Base-by-base conservation (phyloP, 2,113 vertebrate species). In the Quiscalus mexicanus region DNA sequence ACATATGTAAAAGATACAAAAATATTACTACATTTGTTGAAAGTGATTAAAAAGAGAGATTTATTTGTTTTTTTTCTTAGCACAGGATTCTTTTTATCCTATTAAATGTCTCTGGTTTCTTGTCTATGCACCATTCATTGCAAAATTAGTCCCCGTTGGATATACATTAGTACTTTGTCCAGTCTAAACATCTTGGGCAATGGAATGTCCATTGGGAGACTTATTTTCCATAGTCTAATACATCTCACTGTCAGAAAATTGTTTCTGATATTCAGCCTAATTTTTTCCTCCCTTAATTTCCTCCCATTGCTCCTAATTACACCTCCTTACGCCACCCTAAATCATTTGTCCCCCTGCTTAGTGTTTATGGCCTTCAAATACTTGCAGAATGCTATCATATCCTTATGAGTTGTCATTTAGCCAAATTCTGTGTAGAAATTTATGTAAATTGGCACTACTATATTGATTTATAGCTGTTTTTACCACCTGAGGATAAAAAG, bases 261-360 rank as follows among this genome's bases (percentile, higher is more conserved):
- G 19, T 91, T 96, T 89, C 94, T 93, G 80, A 89, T 95, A 95
- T 47, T 94, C 73, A 79, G 49, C 18, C 87, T 95, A 91, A 84
- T 78, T 87, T 97, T 94, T 89, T 82, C 77, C 62, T 83, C 58
- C 63, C 42, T 73, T 95, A 85, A 96, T 93, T 96, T 96, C 62
- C 78, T 95, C 58, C 78, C 63, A 83, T 87, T 94, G 45, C 89
- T 96, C 89, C 78, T 96, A 96, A 97, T 95, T 95, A 80, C 58
- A 63, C 84, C 91, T 91, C 58, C 41, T 91, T 89, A 82, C 50
- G 67, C 49, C 65, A 80, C 58, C 58, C 78, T 96, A 94, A 95
- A 96, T 91, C 58, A 91, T 90, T 93, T 91, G 41, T 94, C 27
- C 63, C 45, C 37, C 49, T 87, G 44, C 70, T 76, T 82, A 52